Base-by-base conservation (phyloP, 2,797 vertebrate species). In the Macroramphosus scolopax region DNA sequence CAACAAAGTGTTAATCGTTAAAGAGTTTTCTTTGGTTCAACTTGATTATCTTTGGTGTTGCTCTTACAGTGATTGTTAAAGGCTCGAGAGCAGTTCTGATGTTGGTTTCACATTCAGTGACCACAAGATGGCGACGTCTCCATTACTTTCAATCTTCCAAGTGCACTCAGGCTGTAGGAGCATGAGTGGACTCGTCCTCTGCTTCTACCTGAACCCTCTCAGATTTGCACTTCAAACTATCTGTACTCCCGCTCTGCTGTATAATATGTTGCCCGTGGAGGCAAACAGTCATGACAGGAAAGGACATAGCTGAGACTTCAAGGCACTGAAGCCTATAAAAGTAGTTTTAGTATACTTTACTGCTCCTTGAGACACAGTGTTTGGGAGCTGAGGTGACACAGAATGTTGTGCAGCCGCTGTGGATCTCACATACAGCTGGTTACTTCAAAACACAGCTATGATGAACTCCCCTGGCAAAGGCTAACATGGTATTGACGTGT, bases 91-190 rank as follows among this genome's bases (percentile, higher is more conserved):
- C 9, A 28, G 10, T 31, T 37, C 17, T 20, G 1, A 30, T 2
- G 17, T 3, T 6, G 26, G 4, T 40, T 45, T 57, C 18, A 28
- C 24, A 35, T 14, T 32, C 1, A 14, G 5, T 11, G 0, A n/a
- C 83, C 86, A 87, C 80, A 68, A 84, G 86, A 82, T 85, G 86
- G 85, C 77, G 10, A 73, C 70, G 63, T 80, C 51, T 51, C 18
- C 81, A 68, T 68, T 67, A 33, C 26, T 25, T 53, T 66, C 32
- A 37, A 17, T 5, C 25, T 38, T 14, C 25, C 42, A 20, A 30
- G 49, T 9, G 4, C 34, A 18, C 17, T 42, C 32, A 51, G 36
- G 41, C n/a, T 41, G 17, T 44, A 9, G 7, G 16, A 2, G 29
- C 24, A 38, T 18, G 22, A 43, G 32, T 28, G 42, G 34, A 24